Evolutionary conservation across 2,888 invertebrate genomes (phyloP).

Genomic region (Lapara coniferarum): DNA sequence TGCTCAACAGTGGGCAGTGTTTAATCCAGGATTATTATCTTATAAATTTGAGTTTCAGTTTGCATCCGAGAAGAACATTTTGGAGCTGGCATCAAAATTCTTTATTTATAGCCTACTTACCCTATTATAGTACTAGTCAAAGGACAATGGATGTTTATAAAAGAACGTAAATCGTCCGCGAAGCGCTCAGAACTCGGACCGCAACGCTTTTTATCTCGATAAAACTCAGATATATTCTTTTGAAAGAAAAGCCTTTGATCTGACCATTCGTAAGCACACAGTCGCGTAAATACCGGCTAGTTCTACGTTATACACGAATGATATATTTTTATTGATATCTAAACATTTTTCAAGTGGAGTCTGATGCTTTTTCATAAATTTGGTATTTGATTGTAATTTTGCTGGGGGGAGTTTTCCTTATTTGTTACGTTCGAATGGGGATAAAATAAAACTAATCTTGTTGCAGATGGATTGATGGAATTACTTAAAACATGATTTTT

Average conservation of each 20-base stretch:
- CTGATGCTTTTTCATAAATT: neutral
- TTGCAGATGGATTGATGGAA: no score
- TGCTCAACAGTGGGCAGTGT: no score
- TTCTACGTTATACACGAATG: conserved; percentile 30
- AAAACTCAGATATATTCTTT: conserved; percentile 64
- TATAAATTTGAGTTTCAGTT: no score
- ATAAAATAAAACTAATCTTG: no score
- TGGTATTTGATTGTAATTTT: conserved; percentile 2
- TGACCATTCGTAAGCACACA: conserved; percentile 44
- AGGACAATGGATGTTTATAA: conserved; percentile 7
- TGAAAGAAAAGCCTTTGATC: conserved; percentile 60
- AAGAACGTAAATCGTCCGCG: conserved; percentile 31
- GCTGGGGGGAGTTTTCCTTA: neutral
- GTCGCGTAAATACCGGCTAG: conserved; percentile 20
- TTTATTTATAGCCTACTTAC: no score
- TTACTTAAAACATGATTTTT: no score
- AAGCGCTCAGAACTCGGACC: conserved; percentile 30
- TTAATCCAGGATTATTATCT: no score
- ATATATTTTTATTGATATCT: conserved; percentile 42
- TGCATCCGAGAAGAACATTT: no score
- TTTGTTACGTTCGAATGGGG: no score
- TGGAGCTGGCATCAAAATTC: no score
- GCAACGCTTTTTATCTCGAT: conserved; percentile 53
- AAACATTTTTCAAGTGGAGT: conserved; percentile 18
- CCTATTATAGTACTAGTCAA: no score